phyloP scores from a whole-genome alignment of 2,113 vertebrate species.

The Elephas maximus region DNA sequence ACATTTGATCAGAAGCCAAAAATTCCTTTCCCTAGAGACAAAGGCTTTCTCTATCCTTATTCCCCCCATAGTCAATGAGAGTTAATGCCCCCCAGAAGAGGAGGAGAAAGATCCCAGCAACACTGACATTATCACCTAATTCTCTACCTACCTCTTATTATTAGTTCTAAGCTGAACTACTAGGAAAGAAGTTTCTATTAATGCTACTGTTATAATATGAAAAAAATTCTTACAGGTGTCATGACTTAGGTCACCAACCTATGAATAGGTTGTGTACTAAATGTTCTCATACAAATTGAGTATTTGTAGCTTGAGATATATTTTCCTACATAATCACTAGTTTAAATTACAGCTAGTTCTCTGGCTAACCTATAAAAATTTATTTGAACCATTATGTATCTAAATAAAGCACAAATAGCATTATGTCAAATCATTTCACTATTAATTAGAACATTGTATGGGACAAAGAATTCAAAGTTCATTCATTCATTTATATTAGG shows the following conservation, averaged over 20 bases:
- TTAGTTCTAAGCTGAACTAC: not conserved
- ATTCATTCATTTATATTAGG: not conserved
- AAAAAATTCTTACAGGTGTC: not conserved
- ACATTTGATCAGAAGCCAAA: constrained; percentile 15
- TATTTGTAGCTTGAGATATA: not conserved
- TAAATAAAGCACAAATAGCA: not conserved
- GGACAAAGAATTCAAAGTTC: constrained; percentile 24
- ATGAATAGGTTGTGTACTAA: not conserved
- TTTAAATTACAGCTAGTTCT: not conserved
- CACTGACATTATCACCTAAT: not conserved
- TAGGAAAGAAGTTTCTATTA: constrained; percentile 28
- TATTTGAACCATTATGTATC: constrained; percentile 6
- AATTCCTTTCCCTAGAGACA: not conserved
- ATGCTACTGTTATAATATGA: not conserved
- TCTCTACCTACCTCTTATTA: not conserved
- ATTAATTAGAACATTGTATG: constrained; percentile 14
- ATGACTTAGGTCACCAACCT: not conserved
- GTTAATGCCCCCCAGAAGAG: not conserved
- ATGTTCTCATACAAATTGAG: not conserved
- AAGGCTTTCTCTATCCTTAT: not conserved
- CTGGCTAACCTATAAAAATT: constrained; percentile 36
- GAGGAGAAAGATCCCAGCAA: not conserved
- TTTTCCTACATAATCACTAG: not conserved
- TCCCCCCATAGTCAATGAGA: not conserved
- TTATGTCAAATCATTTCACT: constrained; percentile 27